phyloP scores from a whole-genome alignment of 2,888 invertebrate genomes.

The Rotaria sp. region DNA sequence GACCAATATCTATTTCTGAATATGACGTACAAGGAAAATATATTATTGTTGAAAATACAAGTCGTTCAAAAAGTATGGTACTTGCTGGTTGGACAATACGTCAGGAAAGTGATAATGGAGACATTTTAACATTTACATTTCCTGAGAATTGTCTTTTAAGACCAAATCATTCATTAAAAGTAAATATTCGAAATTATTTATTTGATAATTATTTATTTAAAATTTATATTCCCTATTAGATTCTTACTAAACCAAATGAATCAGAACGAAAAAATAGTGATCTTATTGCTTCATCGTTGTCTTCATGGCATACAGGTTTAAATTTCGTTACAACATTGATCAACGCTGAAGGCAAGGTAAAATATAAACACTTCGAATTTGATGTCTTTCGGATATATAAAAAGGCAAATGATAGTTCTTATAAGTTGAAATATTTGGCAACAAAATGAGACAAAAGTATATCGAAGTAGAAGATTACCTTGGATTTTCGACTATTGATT shows the following conservation, averaged over 20 bases:
- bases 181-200: not conserved
- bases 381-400: not conserved
- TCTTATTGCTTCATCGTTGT: constrained; percentile 15
- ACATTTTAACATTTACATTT: not conserved
- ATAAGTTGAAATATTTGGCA: no score
- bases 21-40: not conserved
- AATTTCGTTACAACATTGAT: constrained; percentile 4
- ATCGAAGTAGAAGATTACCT: not conserved
- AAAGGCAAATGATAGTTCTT: not conserved
- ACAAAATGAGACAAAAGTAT: no score
- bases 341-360: constrained; percentile 23
- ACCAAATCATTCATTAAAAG: constrained; percentile 16
- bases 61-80: constrained; percentile 28
- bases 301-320: constrained; percentile 18
- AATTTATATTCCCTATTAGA: not conserved
- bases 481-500: not conserved
- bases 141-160: not conserved
- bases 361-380: not conserved
- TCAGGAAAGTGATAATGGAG: not conserved
- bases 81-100: not conserved
- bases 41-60: not conserved
- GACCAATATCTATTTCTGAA: not conserved
- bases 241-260: not conserved
- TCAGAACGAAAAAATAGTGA: constrained; percentile 11
- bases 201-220: not conserved